Conservation (phyloP, 2,113 vertebrate species). For the Anoura caudifer region DNA sequence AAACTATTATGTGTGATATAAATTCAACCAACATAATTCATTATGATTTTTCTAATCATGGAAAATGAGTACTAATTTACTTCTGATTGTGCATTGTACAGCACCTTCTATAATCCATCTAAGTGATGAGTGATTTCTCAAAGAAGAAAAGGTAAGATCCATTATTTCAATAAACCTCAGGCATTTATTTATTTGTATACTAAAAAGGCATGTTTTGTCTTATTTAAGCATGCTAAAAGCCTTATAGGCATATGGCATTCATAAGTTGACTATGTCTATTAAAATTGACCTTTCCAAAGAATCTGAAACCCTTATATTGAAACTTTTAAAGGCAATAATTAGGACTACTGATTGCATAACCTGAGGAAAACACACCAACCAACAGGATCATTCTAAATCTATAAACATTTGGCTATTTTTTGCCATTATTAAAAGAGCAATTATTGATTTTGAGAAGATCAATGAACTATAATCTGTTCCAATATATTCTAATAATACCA, state of each 20-base stretch:
- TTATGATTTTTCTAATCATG: slow-evolving; percentile 40
- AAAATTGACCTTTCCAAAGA: not conserved
- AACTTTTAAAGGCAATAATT: not conserved
- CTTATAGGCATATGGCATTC: not conserved
- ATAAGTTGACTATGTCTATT: not conserved
- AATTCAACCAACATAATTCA: slow-evolving; percentile 37
- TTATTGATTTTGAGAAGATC: not conserved
- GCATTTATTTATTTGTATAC: slow-evolving; percentile 12
- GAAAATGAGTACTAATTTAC: slow-evolving; percentile 35
- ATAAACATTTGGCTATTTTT: not conserved
- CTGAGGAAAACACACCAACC: not conserved
- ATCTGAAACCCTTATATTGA: not conserved
- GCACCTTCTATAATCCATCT: not conserved
- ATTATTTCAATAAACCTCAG: not conserved
- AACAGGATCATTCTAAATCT: not conserved
- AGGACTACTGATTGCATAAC: not conserved
- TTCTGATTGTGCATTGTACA: not conserved
- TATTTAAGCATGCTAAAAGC: not conserved
- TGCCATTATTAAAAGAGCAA: not conserved
- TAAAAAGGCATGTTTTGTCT: not conserved
- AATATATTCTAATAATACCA: not conserved
- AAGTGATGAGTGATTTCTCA: not conserved
- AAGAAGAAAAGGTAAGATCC: not conserved
- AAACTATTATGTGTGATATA: not conserved
- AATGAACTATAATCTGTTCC: not conserved